Percentiles rank a stretch among this genome's conserved stretches.
Conservation (phyloP, 2,888 invertebrate genomes). For the Calephelis perditalis region DNA sequence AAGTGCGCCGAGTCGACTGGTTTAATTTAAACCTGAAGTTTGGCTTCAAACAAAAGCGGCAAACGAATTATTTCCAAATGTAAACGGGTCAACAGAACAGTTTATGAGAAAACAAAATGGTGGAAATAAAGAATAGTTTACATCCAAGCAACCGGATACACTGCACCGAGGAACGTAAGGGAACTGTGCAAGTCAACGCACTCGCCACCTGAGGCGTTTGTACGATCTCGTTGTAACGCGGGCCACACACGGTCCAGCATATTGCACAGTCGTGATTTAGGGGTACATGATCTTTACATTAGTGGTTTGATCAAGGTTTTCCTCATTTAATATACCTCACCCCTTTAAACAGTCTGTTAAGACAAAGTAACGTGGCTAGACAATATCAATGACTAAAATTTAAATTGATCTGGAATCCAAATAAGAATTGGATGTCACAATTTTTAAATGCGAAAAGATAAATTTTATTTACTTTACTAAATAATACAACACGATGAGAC, state of each 20-base stretch:
- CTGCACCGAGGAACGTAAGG: constrained; percentile 27
- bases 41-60: background rate
- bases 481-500: no score
- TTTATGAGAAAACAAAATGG: constrained; percentile 16
- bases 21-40: background rate
- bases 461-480: no score
- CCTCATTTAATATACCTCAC: no score
- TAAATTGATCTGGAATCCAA: no score
- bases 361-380: no score
- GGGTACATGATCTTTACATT: no score
- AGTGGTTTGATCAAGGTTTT: no score
- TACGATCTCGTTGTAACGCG: constrained; percentile 1
- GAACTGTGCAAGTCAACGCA: constrained; percentile 24
- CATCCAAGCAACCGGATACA: constrained; percentile 30
- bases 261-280: background rate
- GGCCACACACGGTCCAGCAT: background rate
- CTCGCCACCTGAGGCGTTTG: constrained; percentile 17
- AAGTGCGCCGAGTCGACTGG: no score
- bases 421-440: no score
- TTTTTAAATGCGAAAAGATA: no score
- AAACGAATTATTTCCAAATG: background rate
- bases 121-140: constrained; percentile 28
- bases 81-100: constrained; percentile 6
- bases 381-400: no score
- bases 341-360: no score